Evolutionary conservation across 2,797 vertebrate genomes (phyloP).

Genomic region (Gouania willdenowi): DNA sequence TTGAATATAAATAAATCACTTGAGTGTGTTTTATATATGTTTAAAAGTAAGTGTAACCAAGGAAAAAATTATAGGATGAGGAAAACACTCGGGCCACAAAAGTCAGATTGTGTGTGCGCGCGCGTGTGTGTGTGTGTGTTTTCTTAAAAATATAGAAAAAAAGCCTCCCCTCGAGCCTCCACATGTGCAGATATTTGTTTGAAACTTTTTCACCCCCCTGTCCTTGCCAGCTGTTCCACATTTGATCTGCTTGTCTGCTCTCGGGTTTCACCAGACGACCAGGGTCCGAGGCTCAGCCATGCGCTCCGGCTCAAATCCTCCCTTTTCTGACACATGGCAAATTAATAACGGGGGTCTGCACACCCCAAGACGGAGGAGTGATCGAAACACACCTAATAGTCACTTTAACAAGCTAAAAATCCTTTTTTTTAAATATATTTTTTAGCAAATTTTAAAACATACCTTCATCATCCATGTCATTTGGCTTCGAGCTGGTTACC

Average conservation of each 20-base stretch:
- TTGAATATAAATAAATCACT: no score
- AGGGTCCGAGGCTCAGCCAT: constrained; percentile 64
- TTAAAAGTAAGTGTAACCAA: no score
- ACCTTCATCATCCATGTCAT: constrained; percentile 22
- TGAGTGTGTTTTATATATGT: no score
- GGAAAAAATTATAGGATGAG: no score
- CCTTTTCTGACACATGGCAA: constrained; percentile 55
- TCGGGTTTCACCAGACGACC: constrained; percentile 65
- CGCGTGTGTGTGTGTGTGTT: no score
- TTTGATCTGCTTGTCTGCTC: constrained; percentile 85
- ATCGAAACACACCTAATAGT: constrained; percentile 24
- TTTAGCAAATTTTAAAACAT: constrained; percentile 25
- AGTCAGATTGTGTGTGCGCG: no score
- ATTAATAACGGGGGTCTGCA: constrained; percentile 50
- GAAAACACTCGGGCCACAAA: no score
- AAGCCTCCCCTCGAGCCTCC: constrained; percentile 62
- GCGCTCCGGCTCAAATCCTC: constrained; percentile 54
- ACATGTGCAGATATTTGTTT: constrained; percentile 86
- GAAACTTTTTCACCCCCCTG: constrained; percentile 86
- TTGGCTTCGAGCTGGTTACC: constrained; percentile 26
- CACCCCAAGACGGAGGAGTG: constrained; percentile 25
- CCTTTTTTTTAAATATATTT: no score
- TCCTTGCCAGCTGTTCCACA: constrained; percentile 87
- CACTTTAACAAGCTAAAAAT: constrained; percentile 47
- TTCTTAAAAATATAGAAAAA: no score